Evolutionary conservation across 1,140 invertebrate genomes (phyloP).

Genomic region (Pseudomyrmex pallidus): DNA sequence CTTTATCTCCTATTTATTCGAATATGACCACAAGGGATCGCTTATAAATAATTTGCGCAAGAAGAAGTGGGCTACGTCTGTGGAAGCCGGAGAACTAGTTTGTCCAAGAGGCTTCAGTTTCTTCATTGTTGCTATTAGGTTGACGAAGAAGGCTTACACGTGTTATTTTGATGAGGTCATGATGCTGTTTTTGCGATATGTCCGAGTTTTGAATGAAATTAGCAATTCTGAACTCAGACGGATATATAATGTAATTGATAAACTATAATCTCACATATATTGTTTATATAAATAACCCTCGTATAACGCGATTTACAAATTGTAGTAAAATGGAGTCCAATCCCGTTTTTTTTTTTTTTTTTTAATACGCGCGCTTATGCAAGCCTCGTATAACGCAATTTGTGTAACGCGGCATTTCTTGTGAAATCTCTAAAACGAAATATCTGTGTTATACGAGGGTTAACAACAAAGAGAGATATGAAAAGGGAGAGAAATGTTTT

Average conservation of each 20-base stretch:
- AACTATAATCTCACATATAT: not conserved
- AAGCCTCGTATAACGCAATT: too few relatives aligned
- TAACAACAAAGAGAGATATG: too few relatives aligned
- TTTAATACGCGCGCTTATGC: too few relatives aligned
- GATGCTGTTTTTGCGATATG: conserved; percentile 93
- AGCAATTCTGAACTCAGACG: conserved; percentile 91
- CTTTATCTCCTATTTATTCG: not conserved
- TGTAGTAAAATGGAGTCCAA: too few relatives aligned
- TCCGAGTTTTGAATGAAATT: conserved; percentile 91
- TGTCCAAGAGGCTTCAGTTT: conserved; percentile 94
- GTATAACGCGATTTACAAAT: too few relatives aligned
- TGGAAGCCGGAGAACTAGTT: conserved; percentile 92
- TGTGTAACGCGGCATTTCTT: too few relatives aligned
- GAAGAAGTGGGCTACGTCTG: not conserved
- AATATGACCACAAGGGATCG: not conserved
- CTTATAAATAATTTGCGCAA: not conserved
- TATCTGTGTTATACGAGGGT: too few relatives aligned
- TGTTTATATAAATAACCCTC: not conserved
- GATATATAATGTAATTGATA: conserved; percentile 89
- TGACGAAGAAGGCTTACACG: conserved; percentile 95
- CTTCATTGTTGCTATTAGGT: conserved; percentile 94
- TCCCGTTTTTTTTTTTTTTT: too few relatives aligned
- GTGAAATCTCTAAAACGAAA: too few relatives aligned
- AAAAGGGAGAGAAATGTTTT: too few relatives aligned
- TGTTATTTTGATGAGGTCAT: conserved; percentile 94